phyloP scores from a whole-genome alignment of 53 echinoderm and acorn worm species.

The Glandiceps talaboti region DNA sequence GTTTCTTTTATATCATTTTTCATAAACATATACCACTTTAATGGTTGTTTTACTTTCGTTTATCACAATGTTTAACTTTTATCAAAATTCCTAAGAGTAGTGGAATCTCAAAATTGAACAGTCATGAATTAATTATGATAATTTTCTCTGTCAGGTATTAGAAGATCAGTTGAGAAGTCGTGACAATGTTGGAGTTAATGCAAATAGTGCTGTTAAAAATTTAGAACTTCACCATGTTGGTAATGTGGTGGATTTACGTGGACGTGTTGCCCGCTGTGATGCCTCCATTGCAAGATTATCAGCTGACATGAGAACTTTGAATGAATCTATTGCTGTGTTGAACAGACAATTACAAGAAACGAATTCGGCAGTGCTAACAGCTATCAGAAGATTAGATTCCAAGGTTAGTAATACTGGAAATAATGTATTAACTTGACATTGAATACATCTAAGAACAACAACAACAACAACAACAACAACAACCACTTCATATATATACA shows the following conservation, averaged over 20 bases:
- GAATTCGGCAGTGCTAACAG: conserved; percentile 4
- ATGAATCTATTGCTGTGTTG: conserved; percentile 21
- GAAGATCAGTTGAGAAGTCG: conserved; percentile 27
- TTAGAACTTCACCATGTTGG: conserved; percentile 39
- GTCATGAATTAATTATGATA: no score
- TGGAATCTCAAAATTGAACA: no score
- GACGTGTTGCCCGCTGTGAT: conserved; percentile 46
- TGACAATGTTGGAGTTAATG: conserved; percentile 10
- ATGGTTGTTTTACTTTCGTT: no score
- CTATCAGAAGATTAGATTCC: conserved; percentile 9
- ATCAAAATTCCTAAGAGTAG: no score
- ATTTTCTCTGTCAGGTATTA: conserved; percentile 13
- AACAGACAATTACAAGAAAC: conserved; percentile 30
- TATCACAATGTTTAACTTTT: no score
- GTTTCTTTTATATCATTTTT: no score
- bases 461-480: no score
- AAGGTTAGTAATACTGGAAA: no score
- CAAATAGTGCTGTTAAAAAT: conserved; percentile 26
- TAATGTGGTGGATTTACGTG: conserved; percentile 24
- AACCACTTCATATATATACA: no score
- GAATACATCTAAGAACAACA: no score
- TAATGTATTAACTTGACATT: no score
- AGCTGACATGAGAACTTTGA: conserved; percentile 17
- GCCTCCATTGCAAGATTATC: conserved; percentile 46
- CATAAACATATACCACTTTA: no score